Percentiles rank a stretch among this genome's conserved stretches.
These are phyloP conservation scores for Drosophila nigrodunni DNA, from an alignment of 1,140 invertebrate species.

Conservation along the genomic window DNA sequence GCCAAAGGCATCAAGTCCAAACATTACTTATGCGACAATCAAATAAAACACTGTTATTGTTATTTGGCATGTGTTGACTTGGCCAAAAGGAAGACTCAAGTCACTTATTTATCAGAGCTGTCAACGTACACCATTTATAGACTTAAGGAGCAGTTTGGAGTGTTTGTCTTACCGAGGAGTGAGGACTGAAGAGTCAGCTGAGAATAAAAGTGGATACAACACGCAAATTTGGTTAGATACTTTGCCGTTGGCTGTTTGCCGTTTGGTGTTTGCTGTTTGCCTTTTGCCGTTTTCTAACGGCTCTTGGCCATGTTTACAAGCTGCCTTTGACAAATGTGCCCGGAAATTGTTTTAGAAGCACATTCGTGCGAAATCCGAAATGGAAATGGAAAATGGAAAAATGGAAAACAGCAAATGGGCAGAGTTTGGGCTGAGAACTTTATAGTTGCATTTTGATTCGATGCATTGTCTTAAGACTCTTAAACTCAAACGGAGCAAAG, in stretches of 20 bases:
- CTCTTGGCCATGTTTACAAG: constrained; percentile 68
- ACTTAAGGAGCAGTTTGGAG: constrained; percentile 23
- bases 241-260: constrained; percentile 25
- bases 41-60: constrained; percentile 9
- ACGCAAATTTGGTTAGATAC: constrained; percentile 59
- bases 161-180: constrained; percentile 7
- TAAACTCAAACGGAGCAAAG: constrained; percentile 30
- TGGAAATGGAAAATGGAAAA: constrained; percentile 47
- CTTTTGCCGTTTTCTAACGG: constrained; percentile 55
- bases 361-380: constrained; percentile 40
- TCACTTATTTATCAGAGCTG: constrained; percentile 74
- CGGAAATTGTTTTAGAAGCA: constrained; percentile 53
- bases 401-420: constrained; percentile 56
- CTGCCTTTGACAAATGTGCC: constrained; percentile 75
- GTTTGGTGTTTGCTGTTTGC: background rate
- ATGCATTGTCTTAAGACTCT: constrained; percentile 59
- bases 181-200: constrained; percentile 26
- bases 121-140: constrained; percentile 61
- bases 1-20: background rate
- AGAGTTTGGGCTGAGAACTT: constrained; percentile 28
- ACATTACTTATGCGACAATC: background rate
- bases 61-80: constrained; percentile 7
- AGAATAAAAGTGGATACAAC: constrained; percentile 45
- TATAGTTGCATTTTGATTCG: constrained; percentile 58
- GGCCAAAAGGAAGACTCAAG: constrained; percentile 11